Conservation (phyloP, 1,140 invertebrate genomes). For the Sitobion miscanthi region DNA sequence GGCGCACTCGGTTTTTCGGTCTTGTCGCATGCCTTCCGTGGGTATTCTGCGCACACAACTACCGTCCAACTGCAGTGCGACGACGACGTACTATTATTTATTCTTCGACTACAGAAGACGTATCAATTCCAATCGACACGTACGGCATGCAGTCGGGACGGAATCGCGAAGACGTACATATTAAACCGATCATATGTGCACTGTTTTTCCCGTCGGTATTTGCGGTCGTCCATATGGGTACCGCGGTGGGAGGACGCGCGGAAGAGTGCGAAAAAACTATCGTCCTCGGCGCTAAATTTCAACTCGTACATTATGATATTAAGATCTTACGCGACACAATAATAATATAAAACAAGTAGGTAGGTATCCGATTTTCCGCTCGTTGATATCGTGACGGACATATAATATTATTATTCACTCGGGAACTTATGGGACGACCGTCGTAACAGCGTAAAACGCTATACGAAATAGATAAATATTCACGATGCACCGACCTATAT, state of each 20-base stretch:
- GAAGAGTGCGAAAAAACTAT: too few relatives aligned
- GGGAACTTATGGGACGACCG: not conserved
- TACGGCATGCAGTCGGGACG: not conserved
- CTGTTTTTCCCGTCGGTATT: too few relatives aligned
- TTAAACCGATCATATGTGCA: too few relatives aligned
- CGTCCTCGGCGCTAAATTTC: too few relatives aligned
- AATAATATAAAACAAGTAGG: too few relatives aligned
- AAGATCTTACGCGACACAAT: not conserved
- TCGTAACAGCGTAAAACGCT: not conserved
- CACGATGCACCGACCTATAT: not conserved
- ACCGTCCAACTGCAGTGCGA: not conserved
- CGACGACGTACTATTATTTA: not conserved
- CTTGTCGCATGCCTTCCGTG: not conserved
- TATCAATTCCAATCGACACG: conserved; percentile 2
- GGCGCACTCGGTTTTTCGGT: not conserved
- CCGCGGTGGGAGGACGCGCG: too few relatives aligned
- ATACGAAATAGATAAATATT: not conserved
- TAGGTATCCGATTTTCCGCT: not conserved
- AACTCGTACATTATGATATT: not conserved
- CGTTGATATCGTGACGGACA: not conserved
- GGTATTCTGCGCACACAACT: not conserved
- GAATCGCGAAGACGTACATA: not conserved
- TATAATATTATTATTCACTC: not conserved
- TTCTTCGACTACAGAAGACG: not conserved
- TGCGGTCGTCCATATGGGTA: too few relatives aligned